These are phyloP conservation scores for Actias luna DNA, from an alignment of 2,888 invertebrate species.

Conservation along the genomic window DNA sequence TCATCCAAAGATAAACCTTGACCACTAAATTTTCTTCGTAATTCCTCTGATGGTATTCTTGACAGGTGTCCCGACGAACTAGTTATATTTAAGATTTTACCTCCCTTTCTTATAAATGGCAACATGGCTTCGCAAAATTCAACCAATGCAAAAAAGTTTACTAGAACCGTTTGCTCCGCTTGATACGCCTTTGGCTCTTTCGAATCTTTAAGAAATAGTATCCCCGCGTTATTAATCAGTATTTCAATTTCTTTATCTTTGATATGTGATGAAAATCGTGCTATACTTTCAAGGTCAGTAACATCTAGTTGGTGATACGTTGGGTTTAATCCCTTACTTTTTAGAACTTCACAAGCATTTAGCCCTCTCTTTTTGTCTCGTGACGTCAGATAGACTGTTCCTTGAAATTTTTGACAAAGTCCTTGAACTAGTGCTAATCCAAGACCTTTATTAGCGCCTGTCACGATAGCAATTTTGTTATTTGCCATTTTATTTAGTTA, in stretches of 20 bases:
- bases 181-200: conserved; percentile 53
- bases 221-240: conserved; percentile 88
- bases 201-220: conserved; percentile 62
- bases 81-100: conserved; percentile 88
- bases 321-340: conserved; percentile 69
- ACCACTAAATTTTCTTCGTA: conserved; percentile 72
- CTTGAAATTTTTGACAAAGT: conserved; percentile 84
- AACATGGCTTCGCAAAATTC: conserved; percentile 82
- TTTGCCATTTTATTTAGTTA: conserved; percentile 7
- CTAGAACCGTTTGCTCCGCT: conserved; percentile 57
- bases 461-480: conserved; percentile 76
- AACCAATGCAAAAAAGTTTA: conserved; percentile 63
- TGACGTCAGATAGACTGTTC: conserved; percentile 86
- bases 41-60: conserved; percentile 79
- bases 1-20: conserved; percentile 76
- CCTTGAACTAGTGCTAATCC: conserved; percentile 85
- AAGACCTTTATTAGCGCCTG: conserved; percentile 89
- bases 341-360: conserved; percentile 80
- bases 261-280: conserved; percentile 78
- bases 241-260: conserved; percentile 83
- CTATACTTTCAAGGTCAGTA: conserved; percentile 80
- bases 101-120: conserved; percentile 84
- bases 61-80: conserved; percentile 86
- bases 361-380: conserved; percentile 81
- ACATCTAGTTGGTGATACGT: conserved; percentile 87